Evolutionary conservation across 2,888 invertebrate genomes (phyloP), one percentile per base, ranked within the genome.

Genomic region (Harmothoe impar): DNA sequence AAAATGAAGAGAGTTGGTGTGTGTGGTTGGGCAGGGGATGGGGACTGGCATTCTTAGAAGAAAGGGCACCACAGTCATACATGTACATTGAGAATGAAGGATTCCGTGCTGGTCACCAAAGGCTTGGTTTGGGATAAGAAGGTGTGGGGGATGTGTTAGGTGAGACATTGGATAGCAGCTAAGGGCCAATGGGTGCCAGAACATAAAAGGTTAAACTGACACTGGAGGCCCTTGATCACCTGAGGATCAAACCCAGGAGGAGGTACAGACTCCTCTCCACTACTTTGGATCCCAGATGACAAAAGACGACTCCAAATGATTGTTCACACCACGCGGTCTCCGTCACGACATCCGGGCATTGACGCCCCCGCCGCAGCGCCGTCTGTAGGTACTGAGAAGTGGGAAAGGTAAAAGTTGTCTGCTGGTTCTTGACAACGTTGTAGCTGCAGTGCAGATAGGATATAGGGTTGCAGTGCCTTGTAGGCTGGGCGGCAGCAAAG

Each of bases 211-310:
- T 81, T 81, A 81, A 81, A 81, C 81, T 81, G 81, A 81, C 43
- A 81, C 81, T 81, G 81, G 12, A 43, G 43, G 35, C 35, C 81
- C 43, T 43, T 81, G 81, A 81, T 81, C 81, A 81, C 81, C n/a
- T 20, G 35, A 33, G 81, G 81, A 81, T 81, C 81, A 81, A 23
- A 81, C 35, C 81, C 72, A 29, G 72, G 29, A 72, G 29, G 29
- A n/a, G 72, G 3, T n/a, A 72, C 29, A 72, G 29, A 72, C 72
- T 3, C 29, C 29, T 0, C 72, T 5, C 25, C 62, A 0, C 15
- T 72, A 23, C 72, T 72, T 72, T 72, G 72, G 72, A 29, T 72
- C 72, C 31, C 72, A 3, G 72, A 25, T 29, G 29, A 29, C 72
- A 25, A 72, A 72, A 72, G 72, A 23, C 72, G 31, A 23, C 29